These are phyloP conservation scores for Syrmaticus mikado DNA, from an alignment of 2,113 vertebrate genomes.

Conservation along the genomic window DNA sequence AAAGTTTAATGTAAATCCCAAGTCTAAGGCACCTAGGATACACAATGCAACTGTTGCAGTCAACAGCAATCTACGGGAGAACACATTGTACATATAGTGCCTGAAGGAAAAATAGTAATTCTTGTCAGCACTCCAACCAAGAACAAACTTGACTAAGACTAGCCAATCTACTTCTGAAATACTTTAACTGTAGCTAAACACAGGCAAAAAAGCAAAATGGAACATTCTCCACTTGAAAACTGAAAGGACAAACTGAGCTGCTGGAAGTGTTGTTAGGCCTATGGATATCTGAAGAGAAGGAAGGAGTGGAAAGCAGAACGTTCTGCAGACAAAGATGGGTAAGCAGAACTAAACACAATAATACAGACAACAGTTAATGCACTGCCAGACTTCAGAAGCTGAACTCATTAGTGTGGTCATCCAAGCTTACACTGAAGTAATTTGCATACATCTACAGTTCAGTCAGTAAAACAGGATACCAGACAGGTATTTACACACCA, in stretches of 20 bases:
- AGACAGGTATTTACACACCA: background rate
- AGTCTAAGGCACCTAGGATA: background rate
- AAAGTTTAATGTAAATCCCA: background rate
- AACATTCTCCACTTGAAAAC: background rate
- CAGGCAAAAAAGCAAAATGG: background rate
- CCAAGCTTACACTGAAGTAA: background rate
- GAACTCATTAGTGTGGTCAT: background rate
- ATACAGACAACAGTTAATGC: background rate
- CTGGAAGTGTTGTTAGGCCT: background rate
- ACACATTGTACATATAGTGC: accelerated
- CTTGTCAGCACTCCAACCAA: too few species aligned
- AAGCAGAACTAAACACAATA: accelerated
- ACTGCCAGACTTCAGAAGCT: background rate
- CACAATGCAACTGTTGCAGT: background rate
- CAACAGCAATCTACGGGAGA: background rate
- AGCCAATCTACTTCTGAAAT: background rate
- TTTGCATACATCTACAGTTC: background rate
- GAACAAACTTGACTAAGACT: background rate
- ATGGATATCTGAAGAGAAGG: background rate
- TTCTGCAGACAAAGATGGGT: background rate
- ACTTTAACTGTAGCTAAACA: background rate
- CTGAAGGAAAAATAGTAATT: accelerated
- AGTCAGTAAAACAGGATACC: background rate
- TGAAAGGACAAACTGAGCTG: background rate
- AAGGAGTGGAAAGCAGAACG: background rate